Evolutionary conservation across 92 coral and sea anemone genomes (phyloP).

Genomic region (Nematostella vectensis): DNA sequence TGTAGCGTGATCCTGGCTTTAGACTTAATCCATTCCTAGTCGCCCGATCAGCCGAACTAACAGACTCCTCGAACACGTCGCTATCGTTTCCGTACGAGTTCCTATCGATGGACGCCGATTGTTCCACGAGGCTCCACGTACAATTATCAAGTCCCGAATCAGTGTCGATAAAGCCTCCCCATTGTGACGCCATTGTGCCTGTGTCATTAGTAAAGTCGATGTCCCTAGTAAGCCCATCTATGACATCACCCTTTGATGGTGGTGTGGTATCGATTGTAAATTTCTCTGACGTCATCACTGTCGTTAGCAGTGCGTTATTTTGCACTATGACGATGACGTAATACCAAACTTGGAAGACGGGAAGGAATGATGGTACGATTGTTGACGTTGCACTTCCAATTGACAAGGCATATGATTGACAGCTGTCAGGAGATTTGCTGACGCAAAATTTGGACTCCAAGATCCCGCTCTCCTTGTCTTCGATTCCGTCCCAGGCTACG

Average conservation of each 20-base stretch:
- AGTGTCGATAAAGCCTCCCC: constrained; percentile 67
- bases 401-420: constrained; percentile 19
- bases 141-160: constrained; percentile 66
- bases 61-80: constrained; percentile 32
- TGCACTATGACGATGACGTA: constrained; percentile 54
- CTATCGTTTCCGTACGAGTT: constrained; percentile 46
- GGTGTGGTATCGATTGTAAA: constrained; percentile 63
- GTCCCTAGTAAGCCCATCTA: constrained; percentile 60
- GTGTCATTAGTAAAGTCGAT: constrained; percentile 49
- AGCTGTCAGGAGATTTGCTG: constrained; percentile 58
- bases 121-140: constrained; percentile 56
- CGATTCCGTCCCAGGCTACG: constrained; percentile 55
- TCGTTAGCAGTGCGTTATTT: constrained; percentile 66
- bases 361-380: constrained; percentile 41
- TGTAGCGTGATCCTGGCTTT: constrained; percentile 63
- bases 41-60: constrained; percentile 35
- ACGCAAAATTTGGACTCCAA: constrained; percentile 50
- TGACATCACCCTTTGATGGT: constrained; percentile 75
- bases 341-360: constrained; percentile 40
- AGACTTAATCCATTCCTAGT: constrained; percentile 51
- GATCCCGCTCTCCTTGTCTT: constrained; percentile 71
- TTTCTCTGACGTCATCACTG: constrained; percentile 59
- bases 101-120: constrained; percentile 46
- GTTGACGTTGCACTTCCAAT: constrained; percentile 34
- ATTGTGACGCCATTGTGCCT: constrained; percentile 35